A percentile compares a stretch with the other conserved stretches of the same genome.
Conservation (phyloP, 2,113 vertebrate genomes). For the Xiphophorus maculatus region DNA sequence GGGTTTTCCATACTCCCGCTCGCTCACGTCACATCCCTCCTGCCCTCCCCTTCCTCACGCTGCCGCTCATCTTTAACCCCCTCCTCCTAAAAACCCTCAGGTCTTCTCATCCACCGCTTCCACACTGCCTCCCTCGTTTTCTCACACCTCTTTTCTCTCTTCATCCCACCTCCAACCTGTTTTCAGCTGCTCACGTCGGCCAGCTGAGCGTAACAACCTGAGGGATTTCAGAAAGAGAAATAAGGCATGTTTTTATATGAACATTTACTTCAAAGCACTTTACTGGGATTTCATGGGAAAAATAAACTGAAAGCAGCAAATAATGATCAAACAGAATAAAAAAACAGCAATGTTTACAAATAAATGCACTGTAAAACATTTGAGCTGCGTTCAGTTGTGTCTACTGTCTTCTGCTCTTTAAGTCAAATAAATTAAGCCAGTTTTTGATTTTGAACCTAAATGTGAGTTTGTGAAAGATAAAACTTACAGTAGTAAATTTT, state of each 20-base stretch:
- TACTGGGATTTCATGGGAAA: no score
- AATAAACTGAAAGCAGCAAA: no score
- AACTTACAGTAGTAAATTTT: no score
- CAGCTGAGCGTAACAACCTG: slow-evolving; percentile 41
- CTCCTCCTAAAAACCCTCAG: slow-evolving; percentile 19
- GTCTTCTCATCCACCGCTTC: slow-evolving; percentile 16
- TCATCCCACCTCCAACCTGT: slow-evolving; percentile 18
- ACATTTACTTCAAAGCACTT: no score
- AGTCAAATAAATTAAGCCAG: no score
- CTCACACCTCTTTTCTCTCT: slow-evolving; percentile 15
- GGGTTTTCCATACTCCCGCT: slow-evolving; percentile 74
- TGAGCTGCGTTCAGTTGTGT: no score
- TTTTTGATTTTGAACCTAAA: no score
- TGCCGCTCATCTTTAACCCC: slow-evolving; percentile 50
- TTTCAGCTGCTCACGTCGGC: slow-evolving; percentile 19
- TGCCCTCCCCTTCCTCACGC: slow-evolving; percentile 23
- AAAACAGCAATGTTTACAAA: no score
- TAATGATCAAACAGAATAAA: no score
- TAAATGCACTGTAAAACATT: no score
- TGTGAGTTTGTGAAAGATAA: no score
- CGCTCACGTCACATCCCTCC: slow-evolving; percentile 55
- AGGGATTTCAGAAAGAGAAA: slow-evolving; percentile 16
- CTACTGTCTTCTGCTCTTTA: no score
- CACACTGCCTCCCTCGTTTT: slow-evolving; percentile 9
- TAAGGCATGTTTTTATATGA: background rate